Evolutionary conservation across 2,888 invertebrate species (phyloP).

Genomic region (Sabellastarte sp.): DNA sequence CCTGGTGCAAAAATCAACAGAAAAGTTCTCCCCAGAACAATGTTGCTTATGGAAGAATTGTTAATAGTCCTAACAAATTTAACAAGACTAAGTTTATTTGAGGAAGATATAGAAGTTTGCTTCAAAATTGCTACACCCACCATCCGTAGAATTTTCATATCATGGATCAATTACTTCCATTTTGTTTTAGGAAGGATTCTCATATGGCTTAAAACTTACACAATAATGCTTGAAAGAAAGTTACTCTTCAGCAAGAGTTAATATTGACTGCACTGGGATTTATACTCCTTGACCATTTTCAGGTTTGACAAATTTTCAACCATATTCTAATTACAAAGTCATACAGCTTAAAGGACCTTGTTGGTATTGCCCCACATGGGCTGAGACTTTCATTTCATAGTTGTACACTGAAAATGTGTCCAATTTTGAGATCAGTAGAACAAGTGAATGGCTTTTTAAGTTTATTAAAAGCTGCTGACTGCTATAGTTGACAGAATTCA

Average conservation of each 20-base stretch:
- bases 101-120: constrained; percentile 4
- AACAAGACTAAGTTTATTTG: neutral
- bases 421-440: constrained; percentile 24
- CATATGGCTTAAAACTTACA: constrained; percentile 11
- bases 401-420: constrained; percentile 23
- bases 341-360: constrained; percentile 23
- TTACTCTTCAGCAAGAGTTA: constrained; percentile 22
- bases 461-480: constrained; percentile 25
- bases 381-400: constrained; percentile 27
- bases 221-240: constrained; percentile 16
- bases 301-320: constrained; percentile 9
- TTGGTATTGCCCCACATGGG: constrained; percentile 26
- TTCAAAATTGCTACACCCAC: constrained; percentile 4
- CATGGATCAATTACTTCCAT: constrained; percentile 1
- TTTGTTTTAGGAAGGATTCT: neutral
- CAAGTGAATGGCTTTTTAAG: constrained; percentile 19
- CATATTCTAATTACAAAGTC: constrained; percentile 24
- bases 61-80: neutral
- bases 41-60: neutral
- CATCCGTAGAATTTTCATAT: neutral
- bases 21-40: neutral
- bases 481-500: constrained; percentile 31
- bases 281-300: constrained; percentile 22
- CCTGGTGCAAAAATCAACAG: neutral
- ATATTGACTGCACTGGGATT: constrained; percentile 32